These are phyloP conservation scores for Drosophila ohnishii DNA, from an alignment of 1,140 invertebrate genomes.

Conservation along the genomic window DNA sequence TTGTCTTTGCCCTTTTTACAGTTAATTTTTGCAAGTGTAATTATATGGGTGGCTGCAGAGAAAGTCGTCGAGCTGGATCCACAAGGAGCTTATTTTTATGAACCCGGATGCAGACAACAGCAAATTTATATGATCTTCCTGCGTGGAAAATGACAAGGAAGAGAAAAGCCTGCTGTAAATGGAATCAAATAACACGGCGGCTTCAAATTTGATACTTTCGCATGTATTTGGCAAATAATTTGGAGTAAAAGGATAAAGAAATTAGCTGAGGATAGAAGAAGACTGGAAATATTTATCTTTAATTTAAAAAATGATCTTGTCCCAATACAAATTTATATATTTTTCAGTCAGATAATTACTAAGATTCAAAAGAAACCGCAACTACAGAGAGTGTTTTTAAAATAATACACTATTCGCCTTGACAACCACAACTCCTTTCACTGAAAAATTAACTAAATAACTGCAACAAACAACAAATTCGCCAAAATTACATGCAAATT, in stretches of 20 bases:
- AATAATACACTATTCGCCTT: constrained; percentile 2
- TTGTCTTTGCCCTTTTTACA: constrained; percentile 47
- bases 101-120: constrained; percentile 32
- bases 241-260: background rate
- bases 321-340: background rate
- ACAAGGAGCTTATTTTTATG: constrained; percentile 69
- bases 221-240: background rate
- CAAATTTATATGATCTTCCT: constrained; percentile 49
- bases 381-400: background rate
- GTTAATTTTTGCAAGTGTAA: constrained; percentile 75
- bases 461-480: constrained; percentile 26
- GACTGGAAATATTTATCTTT: background rate
- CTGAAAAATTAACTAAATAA: constrained; percentile 36
- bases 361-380: background rate
- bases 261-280: background rate
- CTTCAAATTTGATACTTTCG: background rate
- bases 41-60: constrained; percentile 56
- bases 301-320: no score
- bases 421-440: background rate
- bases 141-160: constrained; percentile 3
- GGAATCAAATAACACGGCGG: background rate
- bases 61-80: constrained; percentile 42
- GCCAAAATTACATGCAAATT: constrained; percentile 39
- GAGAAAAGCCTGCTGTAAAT: background rate
- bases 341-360: background rate